Conservation (phyloP, 1,140 invertebrate species). For the Acromyrmex charruanus region DNA sequence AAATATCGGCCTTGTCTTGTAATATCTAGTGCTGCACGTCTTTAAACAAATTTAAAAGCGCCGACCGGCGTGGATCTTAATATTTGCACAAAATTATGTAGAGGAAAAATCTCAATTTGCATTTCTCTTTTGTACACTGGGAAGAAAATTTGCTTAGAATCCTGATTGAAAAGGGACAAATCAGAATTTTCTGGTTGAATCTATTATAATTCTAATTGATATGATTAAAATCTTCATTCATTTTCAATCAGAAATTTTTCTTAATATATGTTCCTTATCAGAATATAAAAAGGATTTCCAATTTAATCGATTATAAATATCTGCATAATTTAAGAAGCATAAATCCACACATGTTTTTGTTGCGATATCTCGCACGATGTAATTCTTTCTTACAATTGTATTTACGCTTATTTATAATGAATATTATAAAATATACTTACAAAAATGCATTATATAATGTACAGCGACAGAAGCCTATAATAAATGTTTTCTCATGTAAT, state of each 20-base stretch:
- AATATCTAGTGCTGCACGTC: slow-evolving; percentile 8
- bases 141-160: too few species aligned
- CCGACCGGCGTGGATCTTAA: neutral
- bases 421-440: neutral
- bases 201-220: too few species aligned
- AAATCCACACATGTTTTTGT: neutral
- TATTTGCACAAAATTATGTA: neutral
- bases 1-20: slow-evolving; percentile 56
- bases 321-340: neutral
- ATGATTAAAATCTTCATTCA: too few species aligned
- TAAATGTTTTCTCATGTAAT: neutral
- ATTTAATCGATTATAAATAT: slow-evolving; percentile 1
- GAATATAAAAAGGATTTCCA: neutral
- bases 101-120: neutral
- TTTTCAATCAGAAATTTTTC: too few species aligned
- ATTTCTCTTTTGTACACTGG: neutral
- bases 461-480: neutral
- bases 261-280: neutral
- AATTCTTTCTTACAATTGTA: neutral
- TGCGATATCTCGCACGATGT: too few species aligned
- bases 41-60: slow-evolving; percentile 59
- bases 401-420: neutral
- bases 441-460: neutral
- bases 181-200: too few species aligned
- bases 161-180: too few species aligned